Base-by-base conservation (phyloP, 1,140 invertebrate species). In the Drosophila subobscura region DNA sequence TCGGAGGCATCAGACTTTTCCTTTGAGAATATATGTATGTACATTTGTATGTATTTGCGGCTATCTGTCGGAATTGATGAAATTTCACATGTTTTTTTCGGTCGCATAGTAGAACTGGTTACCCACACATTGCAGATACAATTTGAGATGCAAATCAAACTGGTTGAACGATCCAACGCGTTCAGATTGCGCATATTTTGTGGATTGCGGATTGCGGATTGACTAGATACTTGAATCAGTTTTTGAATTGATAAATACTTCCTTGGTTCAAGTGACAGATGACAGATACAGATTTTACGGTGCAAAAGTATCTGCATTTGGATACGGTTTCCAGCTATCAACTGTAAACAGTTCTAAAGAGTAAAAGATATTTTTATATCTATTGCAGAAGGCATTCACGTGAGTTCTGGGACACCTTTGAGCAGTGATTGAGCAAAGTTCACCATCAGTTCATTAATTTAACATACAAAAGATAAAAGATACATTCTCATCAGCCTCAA, bases 191-290 rank as follows among this genome's bases (percentile, higher is more conserved):
- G 44, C 47, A 51, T 65, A 65, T 44, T 52, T 65, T 52, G 29
- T 20, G 65, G 63, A 65, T 51, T 63, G 58, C 3, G 25, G 25
- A 25, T 4, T 33, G 40, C 25, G 64, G 63, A 64, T 52, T 65
- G 60, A 65, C 63, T 10, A 68, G 65, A 68, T 68, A 67, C 10
- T 37, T 12, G 10, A 2, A 37, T 23, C 42, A 20, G 4, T 37
- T 47, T 68, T 68, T 42, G 66, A 68, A 56, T 68, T 56, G 66
- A 70, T 70, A 70, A 70, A 68, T 68, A 70, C 64, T 70, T 70
- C 66, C 66, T 70, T 23, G 61, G 33, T 27, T 27, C 25, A 6
- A 27, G 6, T 27, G 25, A 27, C 25, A 27, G 25, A 5, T 27
- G 25, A 27, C 25, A 27, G 25, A 5, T 6, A 27, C 6, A 20